Evolutionary conservation across 2,113 vertebrate species (phyloP), one percentile per base, ranked within the genome.

Genomic region (Pteruthius melanotis): DNA sequence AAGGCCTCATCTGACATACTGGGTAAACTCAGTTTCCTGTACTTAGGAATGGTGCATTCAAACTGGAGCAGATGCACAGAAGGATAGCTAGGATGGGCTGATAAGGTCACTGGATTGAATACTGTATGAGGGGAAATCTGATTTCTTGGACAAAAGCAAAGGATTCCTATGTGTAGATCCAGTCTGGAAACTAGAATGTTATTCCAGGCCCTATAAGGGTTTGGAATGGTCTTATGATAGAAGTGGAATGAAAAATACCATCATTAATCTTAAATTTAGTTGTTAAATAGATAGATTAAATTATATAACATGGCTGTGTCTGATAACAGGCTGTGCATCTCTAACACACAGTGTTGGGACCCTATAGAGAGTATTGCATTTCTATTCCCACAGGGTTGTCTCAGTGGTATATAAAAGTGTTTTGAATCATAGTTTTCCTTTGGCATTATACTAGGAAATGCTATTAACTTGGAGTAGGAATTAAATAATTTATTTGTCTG

Each of bases 41-140:
- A 28, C 44, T 77, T 61, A 35, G 88, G 19, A 72, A 33, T 33
- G 35, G 33, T 53, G 28, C 8, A 22, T 85, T 76, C 33, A 37
- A 11, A 16, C 13, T 52, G 50, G 26, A 61, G 31, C 11, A 72
- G 39, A 13, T 83, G 27, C 5, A 3, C 3, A 37, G 66, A 40
- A 56, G 8, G 57, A 2, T 64, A 45, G 30, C 7, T 7, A 6
- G 57, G 40, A 40, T 53, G 60, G 69, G 60, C 44, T 75, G 59
- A 11, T 49, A 19, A 79, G 6, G 59, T 65, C 5, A 7, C 26
- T 27, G 13, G 35, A 13, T 19, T 53, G 39, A 66, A 35, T 31
- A 17, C 6, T 50, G 1, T 9, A 8, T 57, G n/a, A 61, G 6
- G 10, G 30, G n/a, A 28, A 47, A 60, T 0, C 8, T 15, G 14